A percentile compares a stretch with the other conserved stretches of the same genome.
Conservation (phyloP, 1,140 invertebrate genomes). For the Forficula auricularia region DNA sequence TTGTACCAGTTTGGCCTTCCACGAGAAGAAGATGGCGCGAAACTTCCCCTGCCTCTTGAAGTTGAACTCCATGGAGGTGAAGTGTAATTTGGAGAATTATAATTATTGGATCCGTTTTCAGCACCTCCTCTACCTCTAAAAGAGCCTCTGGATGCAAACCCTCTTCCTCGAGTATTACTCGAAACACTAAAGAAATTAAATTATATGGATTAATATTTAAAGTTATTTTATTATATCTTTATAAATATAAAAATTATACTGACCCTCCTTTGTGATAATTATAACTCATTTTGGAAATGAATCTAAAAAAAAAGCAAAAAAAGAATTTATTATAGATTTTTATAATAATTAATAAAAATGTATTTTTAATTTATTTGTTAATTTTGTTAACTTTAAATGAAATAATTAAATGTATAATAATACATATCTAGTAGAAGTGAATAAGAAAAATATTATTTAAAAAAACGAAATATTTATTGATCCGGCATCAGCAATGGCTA, state of each 20-base stretch:
- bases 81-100: slow-evolving; percentile 16
- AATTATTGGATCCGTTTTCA: slow-evolving; percentile 19
- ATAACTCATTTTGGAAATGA: background rate
- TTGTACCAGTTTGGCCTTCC: slow-evolving; percentile 10
- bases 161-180: slow-evolving; percentile 19
- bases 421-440: too few relatives aligned
- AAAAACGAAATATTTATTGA: too few relatives aligned
- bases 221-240: background rate
- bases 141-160: slow-evolving; percentile 22
- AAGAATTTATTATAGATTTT: too few relatives aligned
- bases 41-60: slow-evolving; percentile 14
- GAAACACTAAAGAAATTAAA: background rate
- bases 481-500: too few relatives aligned
- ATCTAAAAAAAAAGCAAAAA: too few relatives aligned
- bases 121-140: slow-evolving; percentile 23
- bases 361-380: too few relatives aligned
- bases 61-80: slow-evolving; percentile 21
- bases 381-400: too few relatives aligned
- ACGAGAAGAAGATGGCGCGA: slow-evolving; percentile 2
- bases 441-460: too few relatives aligned
- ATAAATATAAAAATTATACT: background rate
- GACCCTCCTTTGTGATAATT: slow-evolving; percentile 1
- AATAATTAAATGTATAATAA: too few relatives aligned
- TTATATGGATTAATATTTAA: background rate
- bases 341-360: too few relatives aligned